These are phyloP conservation scores for Blastomussa wellsi DNA, from an alignment of 92 coral and sea anemone genomes.

Conservation along the genomic window DNA sequence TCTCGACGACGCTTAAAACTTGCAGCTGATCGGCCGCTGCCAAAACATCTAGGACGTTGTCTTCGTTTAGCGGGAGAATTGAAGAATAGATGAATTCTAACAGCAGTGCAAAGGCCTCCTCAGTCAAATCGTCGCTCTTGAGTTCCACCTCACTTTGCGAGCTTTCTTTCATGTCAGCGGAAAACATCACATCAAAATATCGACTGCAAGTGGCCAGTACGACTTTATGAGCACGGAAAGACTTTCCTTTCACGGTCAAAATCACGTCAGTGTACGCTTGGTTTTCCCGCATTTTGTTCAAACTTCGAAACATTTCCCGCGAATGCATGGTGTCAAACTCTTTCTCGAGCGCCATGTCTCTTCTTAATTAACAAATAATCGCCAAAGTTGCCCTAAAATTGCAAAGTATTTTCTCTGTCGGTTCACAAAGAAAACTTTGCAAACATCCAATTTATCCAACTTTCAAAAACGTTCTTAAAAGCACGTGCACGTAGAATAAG, in stretches of 20 bases:
- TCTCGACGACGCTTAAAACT: slow-evolving; percentile 28
- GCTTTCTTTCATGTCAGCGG: slow-evolving; percentile 64
- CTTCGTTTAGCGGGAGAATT: slow-evolving; percentile 38
- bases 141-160: slow-evolving; percentile 51
- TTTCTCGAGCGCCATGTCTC: not conserved
- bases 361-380: too few species aligned
- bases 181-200: slow-evolving; percentile 72
- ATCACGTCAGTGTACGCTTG: slow-evolving; percentile 45
- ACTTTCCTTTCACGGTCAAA: slow-evolving; percentile 34
- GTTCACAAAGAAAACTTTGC: not conserved
- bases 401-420: not conserved
- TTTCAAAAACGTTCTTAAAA: not conserved
- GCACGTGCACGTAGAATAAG: slow-evolving; percentile 16
- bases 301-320: slow-evolving; percentile 41
- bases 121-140: slow-evolving; percentile 31
- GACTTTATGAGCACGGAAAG: slow-evolving; percentile 57
- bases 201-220: slow-evolving; percentile 70
- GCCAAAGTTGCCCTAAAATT: not conserved
- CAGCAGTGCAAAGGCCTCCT: slow-evolving; percentile 29
- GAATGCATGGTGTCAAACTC: slow-evolving; percentile 5
- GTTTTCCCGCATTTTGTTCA: slow-evolving; percentile 41
- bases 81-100: slow-evolving; percentile 48
- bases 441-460: not conserved
- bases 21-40: slow-evolving; percentile 56
- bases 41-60: slow-evolving; percentile 39